These are phyloP conservation scores for Pissodes strobi DNA, from an alignment of 1,140 invertebrate genomes.

Conservation along the genomic window DNA sequence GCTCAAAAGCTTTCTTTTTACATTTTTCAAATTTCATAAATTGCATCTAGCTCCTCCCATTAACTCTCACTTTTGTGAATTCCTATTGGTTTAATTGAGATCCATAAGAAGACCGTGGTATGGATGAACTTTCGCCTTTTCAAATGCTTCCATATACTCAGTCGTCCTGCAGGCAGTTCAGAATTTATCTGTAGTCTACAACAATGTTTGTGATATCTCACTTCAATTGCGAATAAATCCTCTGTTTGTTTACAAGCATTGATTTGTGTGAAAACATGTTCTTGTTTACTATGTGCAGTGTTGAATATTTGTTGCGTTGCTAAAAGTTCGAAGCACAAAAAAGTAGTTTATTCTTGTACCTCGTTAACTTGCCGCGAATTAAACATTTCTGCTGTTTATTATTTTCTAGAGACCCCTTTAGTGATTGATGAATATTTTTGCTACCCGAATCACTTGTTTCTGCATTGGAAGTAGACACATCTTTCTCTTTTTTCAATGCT, in stretches of 20 bases:
- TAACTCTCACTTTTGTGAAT: too few relatives aligned
- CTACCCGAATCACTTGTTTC: not conserved
- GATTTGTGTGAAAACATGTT: constrained; percentile 23
- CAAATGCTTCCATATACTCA: too few relatives aligned
- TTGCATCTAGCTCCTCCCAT: too few relatives aligned
- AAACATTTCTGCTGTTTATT: constrained; percentile 7
- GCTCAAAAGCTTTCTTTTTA: too few relatives aligned
- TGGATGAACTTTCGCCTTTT: too few relatives aligned
- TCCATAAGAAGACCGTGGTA: too few relatives aligned
- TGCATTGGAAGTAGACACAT: constrained; percentile 15
- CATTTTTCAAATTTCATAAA: too few relatives aligned
- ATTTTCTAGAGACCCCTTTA: not conserved
- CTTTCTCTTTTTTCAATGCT: constrained; percentile 19
- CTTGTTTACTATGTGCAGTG: constrained; percentile 13
- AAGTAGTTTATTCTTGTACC: constrained; percentile 12
- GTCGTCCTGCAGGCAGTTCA: too few relatives aligned
- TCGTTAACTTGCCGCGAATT: constrained; percentile 16
- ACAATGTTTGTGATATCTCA: not conserved
- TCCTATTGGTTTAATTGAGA: too few relatives aligned
- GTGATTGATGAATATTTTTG: not conserved
- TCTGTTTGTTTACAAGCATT: not conserved
- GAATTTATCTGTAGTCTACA: too few relatives aligned
- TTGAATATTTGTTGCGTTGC: constrained; percentile 23
- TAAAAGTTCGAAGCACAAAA: constrained; percentile 20
- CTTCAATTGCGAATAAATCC: constrained; percentile 18